phyloP scores from a whole-genome alignment of 1,140 invertebrate species.

The Gonatopus flavifemur region DNA sequence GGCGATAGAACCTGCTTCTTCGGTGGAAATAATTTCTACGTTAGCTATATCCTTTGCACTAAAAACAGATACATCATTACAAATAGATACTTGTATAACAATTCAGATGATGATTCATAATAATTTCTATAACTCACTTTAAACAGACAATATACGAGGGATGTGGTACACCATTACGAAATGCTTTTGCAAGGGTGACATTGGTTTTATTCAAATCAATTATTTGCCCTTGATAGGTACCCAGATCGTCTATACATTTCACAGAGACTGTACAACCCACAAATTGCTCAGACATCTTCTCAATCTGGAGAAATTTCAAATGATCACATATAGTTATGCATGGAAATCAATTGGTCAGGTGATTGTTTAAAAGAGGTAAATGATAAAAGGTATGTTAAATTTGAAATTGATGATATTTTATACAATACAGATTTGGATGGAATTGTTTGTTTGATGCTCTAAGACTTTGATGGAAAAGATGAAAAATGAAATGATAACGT shows the following conservation, averaged over 20 bases:
- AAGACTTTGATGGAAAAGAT: too few species aligned
- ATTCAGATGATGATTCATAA: too few species aligned
- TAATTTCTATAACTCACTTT: constrained; percentile 49
- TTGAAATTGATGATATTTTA: too few species aligned
- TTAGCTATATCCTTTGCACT: constrained; percentile 65
- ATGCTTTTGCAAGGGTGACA: constrained; percentile 76
- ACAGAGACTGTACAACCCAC: constrained; percentile 78
- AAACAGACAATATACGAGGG: constrained; percentile 63
- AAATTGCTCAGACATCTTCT: constrained; percentile 66
- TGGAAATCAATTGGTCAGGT: too few species aligned
- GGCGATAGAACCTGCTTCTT: constrained; percentile 40
- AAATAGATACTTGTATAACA: constrained; percentile 18
- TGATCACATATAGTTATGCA: too few species aligned
- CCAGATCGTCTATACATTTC: constrained; percentile 68
- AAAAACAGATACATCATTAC: constrained; percentile 32
- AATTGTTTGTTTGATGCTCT: too few species aligned
- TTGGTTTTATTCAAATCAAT: constrained; percentile 68
- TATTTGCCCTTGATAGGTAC: constrained; percentile 80
- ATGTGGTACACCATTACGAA: constrained; percentile 77
- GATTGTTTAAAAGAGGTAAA: too few species aligned
- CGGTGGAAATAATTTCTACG: constrained; percentile 64
- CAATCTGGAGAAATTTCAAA: neutral
- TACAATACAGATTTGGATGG: too few species aligned
- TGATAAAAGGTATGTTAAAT: too few species aligned
- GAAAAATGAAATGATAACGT: too few species aligned